Evolutionary conservation across 92 coral and sea anemone genomes (phyloP).

Genomic region (Parazoanthus darwini): DNA sequence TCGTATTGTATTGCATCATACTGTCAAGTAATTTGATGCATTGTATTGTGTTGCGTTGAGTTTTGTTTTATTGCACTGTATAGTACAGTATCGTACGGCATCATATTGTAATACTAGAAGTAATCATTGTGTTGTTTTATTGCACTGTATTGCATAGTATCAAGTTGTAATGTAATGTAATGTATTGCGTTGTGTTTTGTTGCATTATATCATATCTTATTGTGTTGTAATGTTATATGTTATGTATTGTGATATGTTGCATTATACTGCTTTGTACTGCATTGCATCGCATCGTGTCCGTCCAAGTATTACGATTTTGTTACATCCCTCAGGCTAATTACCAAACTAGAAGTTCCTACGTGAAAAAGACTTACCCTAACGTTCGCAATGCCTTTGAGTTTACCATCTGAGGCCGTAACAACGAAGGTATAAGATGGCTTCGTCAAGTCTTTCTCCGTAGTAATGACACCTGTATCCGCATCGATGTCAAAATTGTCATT

Average conservation of each 20-base stretch:
- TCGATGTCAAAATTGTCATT: slow-evolving; percentile 61
- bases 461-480: slow-evolving; percentile 67
- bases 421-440: slow-evolving; percentile 63
- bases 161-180: neutral
- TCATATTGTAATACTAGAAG: no score
- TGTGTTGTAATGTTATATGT: neutral
- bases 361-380: slow-evolving; percentile 24
- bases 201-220: neutral
- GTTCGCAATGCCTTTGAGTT: slow-evolving; percentile 21
- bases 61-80: no score
- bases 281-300: neutral
- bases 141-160: neutral
- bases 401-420: slow-evolving; percentile 86
- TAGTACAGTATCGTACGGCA: no score
- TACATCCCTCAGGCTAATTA: neutral
- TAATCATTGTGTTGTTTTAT: no score
- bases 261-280: neutral
- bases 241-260: no score
- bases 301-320: neutral
- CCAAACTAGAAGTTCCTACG: neutral
- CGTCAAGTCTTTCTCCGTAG: slow-evolving; percentile 48
- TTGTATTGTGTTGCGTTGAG: no score
- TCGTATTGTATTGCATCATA: no score
- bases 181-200: neutral
- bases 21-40: no score